Percentiles rank a stretch among this genome's conserved stretches.
Evolutionary conservation across 2,113 vertebrate species (phyloP).

Genomic region (Phaethon lepturus): DNA sequence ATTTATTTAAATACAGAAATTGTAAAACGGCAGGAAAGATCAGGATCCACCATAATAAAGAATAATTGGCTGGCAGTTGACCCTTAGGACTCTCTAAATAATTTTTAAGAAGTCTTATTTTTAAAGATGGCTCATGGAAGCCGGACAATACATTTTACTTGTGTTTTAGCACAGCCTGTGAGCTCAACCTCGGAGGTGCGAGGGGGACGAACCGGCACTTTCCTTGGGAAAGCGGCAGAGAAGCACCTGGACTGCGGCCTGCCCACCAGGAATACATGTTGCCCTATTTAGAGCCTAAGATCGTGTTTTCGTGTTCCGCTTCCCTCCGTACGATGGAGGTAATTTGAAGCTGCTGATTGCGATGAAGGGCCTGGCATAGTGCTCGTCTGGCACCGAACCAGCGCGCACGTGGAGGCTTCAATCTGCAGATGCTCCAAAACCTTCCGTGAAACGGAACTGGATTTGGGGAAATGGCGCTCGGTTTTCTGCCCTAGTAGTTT

Average conservation of each 20-base stretch:
- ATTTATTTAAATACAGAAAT: neutral
- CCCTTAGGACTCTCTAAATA: neutral
- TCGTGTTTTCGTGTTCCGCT: neutral
- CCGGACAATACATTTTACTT: fast-evolving
- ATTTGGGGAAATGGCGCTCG: neutral
- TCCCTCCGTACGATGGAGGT: neutral
- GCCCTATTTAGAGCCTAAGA: neutral
- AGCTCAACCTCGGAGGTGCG: neutral
- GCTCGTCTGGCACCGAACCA: neutral
- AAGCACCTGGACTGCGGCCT: neutral
- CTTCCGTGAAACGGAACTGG: fast-evolving
- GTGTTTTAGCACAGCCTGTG: neutral
- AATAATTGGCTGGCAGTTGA: neutral
- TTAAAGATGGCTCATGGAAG: neutral
- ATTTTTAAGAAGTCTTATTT: neutral
- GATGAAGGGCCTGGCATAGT: neutral
- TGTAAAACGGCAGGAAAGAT: neutral
- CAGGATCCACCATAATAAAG: neutral
- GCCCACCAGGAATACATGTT: neutral
- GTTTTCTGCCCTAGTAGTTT: neutral
- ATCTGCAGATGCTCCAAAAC: neutral
- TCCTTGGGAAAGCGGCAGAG: neutral
- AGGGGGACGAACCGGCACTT: neutral
- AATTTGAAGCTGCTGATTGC: slow-evolving; percentile 17
- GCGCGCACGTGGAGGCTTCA: neutral